These are phyloP conservation scores for Candoia aspera DNA, from an alignment of 2,113 vertebrate species.

Conservation along the genomic window DNA sequence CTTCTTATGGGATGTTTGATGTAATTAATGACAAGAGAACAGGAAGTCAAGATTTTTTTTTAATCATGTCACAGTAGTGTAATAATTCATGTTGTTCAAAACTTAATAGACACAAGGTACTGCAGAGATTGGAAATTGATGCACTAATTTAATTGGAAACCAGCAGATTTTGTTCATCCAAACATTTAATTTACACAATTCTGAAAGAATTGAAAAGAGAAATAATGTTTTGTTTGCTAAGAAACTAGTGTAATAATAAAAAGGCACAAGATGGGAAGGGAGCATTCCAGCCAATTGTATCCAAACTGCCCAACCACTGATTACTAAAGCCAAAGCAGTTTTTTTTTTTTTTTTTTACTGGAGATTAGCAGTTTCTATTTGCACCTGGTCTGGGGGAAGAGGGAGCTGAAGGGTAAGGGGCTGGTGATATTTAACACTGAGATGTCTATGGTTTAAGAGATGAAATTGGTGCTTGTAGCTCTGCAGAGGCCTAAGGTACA, in stretches of 20 bases:
- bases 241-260: background rate
- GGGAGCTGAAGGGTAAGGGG: too few species aligned
- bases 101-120: background rate
- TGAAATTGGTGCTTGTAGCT: background rate
- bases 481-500: background rate
- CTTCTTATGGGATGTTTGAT: constrained; percentile 10
- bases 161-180: background rate
- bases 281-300: background rate
- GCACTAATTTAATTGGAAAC: constrained; percentile 1
- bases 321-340: background rate
- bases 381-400: too few species aligned
- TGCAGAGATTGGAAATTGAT: background rate
- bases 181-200: background rate
- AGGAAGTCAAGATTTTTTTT: background rate
- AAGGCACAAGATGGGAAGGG: background rate
- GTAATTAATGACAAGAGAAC: constrained; percentile 5
- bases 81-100: constrained; percentile 8
- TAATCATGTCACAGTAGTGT: background rate
- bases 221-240: background rate
- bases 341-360: background rate
- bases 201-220: background rate
- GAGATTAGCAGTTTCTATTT: background rate
- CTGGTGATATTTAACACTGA: background rate
- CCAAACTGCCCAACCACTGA: background rate
- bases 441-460: background rate